phyloP scores from a whole-genome alignment of 1,140 invertebrate species.

The Holcopasites calliopsidis region DNA sequence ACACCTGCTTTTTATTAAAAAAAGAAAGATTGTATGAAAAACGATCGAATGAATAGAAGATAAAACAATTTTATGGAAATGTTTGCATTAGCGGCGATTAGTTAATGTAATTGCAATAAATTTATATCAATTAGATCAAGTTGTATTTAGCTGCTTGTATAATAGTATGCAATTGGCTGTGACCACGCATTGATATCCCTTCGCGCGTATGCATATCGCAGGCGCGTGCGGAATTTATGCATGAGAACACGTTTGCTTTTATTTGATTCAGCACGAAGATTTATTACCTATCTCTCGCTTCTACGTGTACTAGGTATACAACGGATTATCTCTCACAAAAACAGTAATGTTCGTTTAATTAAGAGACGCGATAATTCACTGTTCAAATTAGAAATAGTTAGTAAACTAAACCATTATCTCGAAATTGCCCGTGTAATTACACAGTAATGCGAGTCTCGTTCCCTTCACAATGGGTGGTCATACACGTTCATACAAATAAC shows the following conservation, averaged over 20 bases:
- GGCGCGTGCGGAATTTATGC: constrained; percentile 55
- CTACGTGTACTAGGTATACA: not conserved
- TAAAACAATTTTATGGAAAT: not conserved
- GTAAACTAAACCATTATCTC: not conserved
- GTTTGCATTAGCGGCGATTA: not conserved
- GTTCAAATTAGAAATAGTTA: not conserved
- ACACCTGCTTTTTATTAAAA: not conserved
- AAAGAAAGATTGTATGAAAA: not conserved
- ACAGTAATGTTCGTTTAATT: constrained; percentile 1
- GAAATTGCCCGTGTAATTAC: not conserved
- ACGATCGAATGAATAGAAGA: not conserved
- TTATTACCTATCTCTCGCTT: constrained; percentile 30
- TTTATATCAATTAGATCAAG: not conserved
- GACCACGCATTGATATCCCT: constrained; percentile 3
- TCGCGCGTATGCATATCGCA: constrained; percentile 6
- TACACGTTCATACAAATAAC: too few species aligned
- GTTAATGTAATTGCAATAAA: not conserved
- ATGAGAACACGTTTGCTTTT: constrained; percentile 45
- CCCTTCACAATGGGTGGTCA: too few species aligned
- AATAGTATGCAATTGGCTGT: constrained; percentile 28
- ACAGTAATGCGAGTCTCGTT: too few species aligned
- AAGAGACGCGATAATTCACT: not conserved
- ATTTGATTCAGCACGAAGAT: constrained; percentile 40
- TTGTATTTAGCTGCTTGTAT: constrained; percentile 14
- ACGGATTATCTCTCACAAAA: not conserved